Conservation (phyloP, 2,888 invertebrate genomes). For the Hirtodrosophila trivittata region DNA sequence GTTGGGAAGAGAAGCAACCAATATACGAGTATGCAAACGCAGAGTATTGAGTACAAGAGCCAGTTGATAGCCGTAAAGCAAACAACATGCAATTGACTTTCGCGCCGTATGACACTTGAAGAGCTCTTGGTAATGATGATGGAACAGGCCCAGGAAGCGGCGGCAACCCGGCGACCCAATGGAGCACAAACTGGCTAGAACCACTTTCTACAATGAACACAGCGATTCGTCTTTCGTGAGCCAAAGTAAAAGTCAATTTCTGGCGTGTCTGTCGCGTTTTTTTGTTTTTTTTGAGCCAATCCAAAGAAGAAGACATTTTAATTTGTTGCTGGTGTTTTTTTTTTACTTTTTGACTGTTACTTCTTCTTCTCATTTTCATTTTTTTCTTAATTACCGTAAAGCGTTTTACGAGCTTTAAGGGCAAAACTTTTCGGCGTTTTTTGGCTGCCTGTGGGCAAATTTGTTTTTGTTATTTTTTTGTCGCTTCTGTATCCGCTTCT, state of each 20-base stretch:
- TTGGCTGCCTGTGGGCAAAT: constrained; percentile 27
- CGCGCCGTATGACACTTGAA: constrained; percentile 60
- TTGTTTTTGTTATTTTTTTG: constrained; percentile 10
- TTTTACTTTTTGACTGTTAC: constrained; percentile 10
- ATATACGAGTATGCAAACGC: constrained; percentile 10
- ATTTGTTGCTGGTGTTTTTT: constrained; percentile 40
- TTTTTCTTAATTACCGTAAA: constrained; percentile 61
- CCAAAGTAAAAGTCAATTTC: constrained; percentile 68
- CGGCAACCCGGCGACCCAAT: constrained; percentile 8
- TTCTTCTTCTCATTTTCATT: constrained; percentile 9
- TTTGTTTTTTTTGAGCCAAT: constrained; percentile 14
- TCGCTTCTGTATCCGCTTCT: constrained; percentile 21
- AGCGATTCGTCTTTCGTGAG: constrained; percentile 34
- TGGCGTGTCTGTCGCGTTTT: constrained; percentile 45
- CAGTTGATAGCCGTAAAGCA: constrained; percentile 40
- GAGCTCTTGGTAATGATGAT: constrained; percentile 45
- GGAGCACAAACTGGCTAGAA: constrained; percentile 61
- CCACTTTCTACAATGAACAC: constrained; percentile 63
- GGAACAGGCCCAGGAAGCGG: constrained; percentile 36
- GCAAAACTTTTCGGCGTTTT: constrained; percentile 25
- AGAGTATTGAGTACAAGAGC: constrained; percentile 7
- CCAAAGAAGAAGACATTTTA: constrained; percentile 46
- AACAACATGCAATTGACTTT: constrained; percentile 63
- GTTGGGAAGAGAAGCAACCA: constrained; percentile 25
- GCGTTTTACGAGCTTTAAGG: constrained; percentile 46